Percentiles rank a stretch among this genome's conserved stretches.
Conservation (phyloP, 2,888 invertebrate genomes). For the Nymphalis urticae region DNA sequence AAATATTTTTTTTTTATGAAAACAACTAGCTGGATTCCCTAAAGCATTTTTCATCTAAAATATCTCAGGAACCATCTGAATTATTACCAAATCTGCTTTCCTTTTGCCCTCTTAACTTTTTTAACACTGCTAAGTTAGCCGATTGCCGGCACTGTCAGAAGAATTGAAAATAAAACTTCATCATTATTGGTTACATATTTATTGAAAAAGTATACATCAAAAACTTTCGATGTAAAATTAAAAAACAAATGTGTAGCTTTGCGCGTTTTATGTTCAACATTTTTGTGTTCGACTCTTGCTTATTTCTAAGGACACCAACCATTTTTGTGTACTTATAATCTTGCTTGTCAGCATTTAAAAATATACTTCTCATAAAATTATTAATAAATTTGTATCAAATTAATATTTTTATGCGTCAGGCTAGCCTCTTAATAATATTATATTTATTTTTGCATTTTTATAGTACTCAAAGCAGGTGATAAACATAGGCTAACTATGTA, state of each 20-base stretch:
- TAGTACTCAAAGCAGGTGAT: conserved; percentile 25
- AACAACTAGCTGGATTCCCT: too few relatives aligned
- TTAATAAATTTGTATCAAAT: not conserved
- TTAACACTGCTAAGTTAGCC: too few relatives aligned
- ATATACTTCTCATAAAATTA: conserved; percentile 8
- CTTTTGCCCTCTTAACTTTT: too few relatives aligned
- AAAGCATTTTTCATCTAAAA: too few relatives aligned
- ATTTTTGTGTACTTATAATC: conserved; percentile 25
- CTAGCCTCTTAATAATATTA: conserved; percentile 12
- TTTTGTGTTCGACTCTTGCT: conserved; percentile 47
- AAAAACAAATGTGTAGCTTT: conserved; percentile 57
- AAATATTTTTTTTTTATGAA: too few relatives aligned
- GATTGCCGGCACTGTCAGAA: not conserved
- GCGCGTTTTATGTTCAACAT: conserved; percentile 48
- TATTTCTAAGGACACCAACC: conserved; percentile 29
- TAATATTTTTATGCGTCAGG: conserved; percentile 2
- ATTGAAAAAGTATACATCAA: conserved; percentile 78
- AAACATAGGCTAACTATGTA: conserved; percentile 27
- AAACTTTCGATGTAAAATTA: conserved; percentile 79
- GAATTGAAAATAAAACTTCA: conserved; percentile 31
- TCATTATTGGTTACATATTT: conserved; percentile 69
- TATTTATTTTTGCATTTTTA: conserved; percentile 19
- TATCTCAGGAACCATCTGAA: too few relatives aligned
- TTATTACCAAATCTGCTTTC: too few relatives aligned
- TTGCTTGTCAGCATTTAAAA: conserved; percentile 4